phyloP scores from a whole-genome alignment of 1,140 invertebrate species.

The Yoshiicerus persimilis region DNA sequence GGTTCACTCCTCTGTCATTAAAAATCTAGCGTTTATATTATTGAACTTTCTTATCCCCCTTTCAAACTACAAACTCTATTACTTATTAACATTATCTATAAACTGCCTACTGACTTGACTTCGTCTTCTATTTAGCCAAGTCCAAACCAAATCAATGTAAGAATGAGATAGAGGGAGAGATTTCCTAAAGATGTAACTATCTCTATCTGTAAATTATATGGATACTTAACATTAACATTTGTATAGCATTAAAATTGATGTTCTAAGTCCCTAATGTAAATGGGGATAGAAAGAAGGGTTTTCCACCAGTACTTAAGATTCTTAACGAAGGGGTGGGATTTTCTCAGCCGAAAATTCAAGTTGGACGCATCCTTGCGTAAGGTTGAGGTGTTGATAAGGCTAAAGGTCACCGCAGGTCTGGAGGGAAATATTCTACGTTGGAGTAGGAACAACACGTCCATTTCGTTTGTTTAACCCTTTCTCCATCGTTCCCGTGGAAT shows the following conservation, averaged over 20 bases:
- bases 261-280: neutral
- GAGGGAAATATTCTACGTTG: neutral
- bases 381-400: conserved; percentile 24
- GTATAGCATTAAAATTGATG: neutral
- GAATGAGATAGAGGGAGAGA: neutral
- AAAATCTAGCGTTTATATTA: conserved; percentile 1
- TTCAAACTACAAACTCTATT: neutral
- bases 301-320: neutral
- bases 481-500: neutral
- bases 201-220: neutral
- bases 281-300: neutral
- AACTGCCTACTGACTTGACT: neutral
- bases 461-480: neutral
- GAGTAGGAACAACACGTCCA: neutral
- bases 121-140: neutral
- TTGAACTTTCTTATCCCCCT: neutral
- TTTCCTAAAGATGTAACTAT: too few relatives aligned
- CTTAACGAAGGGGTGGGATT: conserved; percentile 26
- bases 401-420: neutral
- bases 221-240: neutral
- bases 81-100: neutral
- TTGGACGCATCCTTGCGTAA: neutral
- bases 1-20: conserved; percentile 11
- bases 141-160: neutral
- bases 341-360: neutral